Evolutionary conservation across 2,113 vertebrate genomes (phyloP), one percentile per base, ranked within the genome.

Genomic region (Ceuthmochares aereus): DNA sequence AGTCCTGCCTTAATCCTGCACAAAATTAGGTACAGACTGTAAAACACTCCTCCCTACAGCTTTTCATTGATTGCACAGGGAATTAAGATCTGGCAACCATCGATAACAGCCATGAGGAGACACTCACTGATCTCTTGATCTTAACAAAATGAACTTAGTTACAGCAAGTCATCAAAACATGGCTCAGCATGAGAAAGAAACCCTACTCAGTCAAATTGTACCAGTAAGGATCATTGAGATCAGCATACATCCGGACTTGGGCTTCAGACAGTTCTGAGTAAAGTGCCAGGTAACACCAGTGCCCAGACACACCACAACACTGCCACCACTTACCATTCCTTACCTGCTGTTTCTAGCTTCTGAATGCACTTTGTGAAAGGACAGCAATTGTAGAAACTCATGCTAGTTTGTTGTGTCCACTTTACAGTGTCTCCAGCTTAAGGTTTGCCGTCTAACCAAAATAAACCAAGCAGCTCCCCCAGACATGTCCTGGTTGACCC

Each of bases 321-420:
- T 51, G 54, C n/a, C 37, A 21, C 52, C 34, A 8, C 14, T 75
- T 3, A 0, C 13, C 1, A 0, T 7, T 6, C 23, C 14, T 22
- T 47, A 5, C 23, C 4, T 21, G 4, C 26, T 58, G 6, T 4
- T 49, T 42, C 19, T 47, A 75, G 56, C 32, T 84, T 70, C 32
- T 73, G 23, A 87, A 54, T 3, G 2, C 4, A 66, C 21, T 34
- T 56, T 56, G 51, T 18, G 52, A 37, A 91, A 54, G 18, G 15
- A 58, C 25, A 79, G 22, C 11, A 49, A 64, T 47, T 2, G 2
- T 0, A 87, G 64, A 67, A 78, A 68, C 21, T 27, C 4, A 0
- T 56, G 45, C 12, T 81, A 30, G 13, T 29, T 67, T 30, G 23
- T 10, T 34, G 27, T 1, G 1, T 15, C 19, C 22, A 52, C 0